Percentiles rank a stretch among this genome's conserved stretches.
Conservation (phyloP, 2,113 vertebrate genomes). For the Erinaceus europaeus region DNA sequence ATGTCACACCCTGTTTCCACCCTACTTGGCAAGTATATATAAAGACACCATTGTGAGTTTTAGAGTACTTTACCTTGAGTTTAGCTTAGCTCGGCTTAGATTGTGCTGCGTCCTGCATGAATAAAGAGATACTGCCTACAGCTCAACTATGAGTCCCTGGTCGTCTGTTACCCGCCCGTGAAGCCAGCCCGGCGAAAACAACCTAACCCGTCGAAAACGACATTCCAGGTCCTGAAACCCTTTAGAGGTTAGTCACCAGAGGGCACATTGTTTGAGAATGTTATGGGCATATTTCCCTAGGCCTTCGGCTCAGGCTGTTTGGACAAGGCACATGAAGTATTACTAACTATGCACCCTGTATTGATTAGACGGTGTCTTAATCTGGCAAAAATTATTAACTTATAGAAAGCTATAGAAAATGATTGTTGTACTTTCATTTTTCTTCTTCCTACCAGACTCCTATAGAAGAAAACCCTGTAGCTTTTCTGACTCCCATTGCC, state of each 20-base stretch:
- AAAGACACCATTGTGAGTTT: too few relatives aligned
- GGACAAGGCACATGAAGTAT: not conserved
- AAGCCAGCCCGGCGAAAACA: too few relatives aligned
- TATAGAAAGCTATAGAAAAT: slow-evolving; percentile 61
- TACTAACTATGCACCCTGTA: slow-evolving; percentile 58
- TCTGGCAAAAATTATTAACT: slow-evolving; percentile 60
- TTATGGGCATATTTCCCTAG: not conserved
- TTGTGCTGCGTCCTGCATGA: too few relatives aligned
- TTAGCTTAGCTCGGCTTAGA: too few relatives aligned
- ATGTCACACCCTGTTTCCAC: too few relatives aligned
- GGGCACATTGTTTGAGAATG: not conserved
- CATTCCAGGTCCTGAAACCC: not conserved
- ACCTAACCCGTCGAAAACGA: too few relatives aligned
- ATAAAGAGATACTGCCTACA: too few relatives aligned
- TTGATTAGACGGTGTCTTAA: slow-evolving; percentile 65
- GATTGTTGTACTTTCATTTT: slow-evolving; percentile 65
- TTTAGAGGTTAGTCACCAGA: not conserved
- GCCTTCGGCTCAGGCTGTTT: not conserved
- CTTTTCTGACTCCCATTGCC: slow-evolving; percentile 47
- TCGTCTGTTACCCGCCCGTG: too few relatives aligned
- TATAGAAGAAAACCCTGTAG: not conserved
- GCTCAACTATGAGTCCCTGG: too few relatives aligned
- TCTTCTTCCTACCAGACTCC: slow-evolving; percentile 57
- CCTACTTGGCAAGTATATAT: too few relatives aligned
- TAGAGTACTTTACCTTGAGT: too few relatives aligned